phyloP scores from a whole-genome alignment of 2,113 vertebrate genomes.

The Syrrhaptes paradoxus region DNA sequence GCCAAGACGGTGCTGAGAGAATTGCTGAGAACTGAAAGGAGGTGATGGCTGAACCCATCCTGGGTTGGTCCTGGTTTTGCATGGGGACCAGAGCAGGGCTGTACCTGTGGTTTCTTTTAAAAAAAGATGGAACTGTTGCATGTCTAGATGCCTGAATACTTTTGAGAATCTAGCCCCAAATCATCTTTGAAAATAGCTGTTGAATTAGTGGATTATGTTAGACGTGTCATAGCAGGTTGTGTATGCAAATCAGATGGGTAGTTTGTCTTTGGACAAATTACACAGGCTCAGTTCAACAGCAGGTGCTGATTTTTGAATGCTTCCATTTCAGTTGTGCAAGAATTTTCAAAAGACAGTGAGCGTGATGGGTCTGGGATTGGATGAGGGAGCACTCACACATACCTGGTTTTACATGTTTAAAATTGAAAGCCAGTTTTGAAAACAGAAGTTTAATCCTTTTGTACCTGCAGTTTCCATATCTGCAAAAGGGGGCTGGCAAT shows the following conservation, averaged over 20 bases:
- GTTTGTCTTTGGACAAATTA: neutral
- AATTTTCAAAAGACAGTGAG: neutral
- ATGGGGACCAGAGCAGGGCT: neutral
- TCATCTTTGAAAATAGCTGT: neutral
- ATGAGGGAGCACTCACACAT: neutral
- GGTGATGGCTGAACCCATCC: neutral
- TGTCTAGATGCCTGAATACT: neutral
- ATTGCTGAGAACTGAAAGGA: neutral
- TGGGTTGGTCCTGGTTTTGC: neutral
- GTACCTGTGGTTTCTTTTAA: neutral
- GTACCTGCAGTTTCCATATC: neutral
- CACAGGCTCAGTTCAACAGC: neutral
- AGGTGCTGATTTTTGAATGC: neutral
- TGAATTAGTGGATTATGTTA: neutral
- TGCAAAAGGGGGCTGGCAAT: neutral
- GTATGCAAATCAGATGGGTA: neutral
- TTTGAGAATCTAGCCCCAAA: neutral
- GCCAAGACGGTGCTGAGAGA: neutral
- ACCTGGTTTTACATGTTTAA: neutral
- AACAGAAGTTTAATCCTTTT: conserved; percentile 2
- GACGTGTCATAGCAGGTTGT: neutral
- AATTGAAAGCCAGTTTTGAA: neutral
- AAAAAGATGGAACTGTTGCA: neutral
- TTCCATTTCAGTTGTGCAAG: neutral
- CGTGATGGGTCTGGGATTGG: neutral